Conservation (phyloP, 1,140 invertebrate species). For the Aphis gossypii region DNA sequence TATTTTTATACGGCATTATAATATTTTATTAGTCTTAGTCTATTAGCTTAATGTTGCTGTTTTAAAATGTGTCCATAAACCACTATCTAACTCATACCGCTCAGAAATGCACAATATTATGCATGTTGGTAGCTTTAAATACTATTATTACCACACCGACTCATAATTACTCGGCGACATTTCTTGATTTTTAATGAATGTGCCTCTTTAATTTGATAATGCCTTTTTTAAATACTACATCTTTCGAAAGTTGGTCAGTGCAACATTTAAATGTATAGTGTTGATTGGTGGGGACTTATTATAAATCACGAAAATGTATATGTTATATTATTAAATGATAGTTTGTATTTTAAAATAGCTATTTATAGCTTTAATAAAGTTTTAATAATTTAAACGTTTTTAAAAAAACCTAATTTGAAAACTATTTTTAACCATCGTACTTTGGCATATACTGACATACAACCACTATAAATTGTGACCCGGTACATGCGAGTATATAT, state of each 20-base stretch:
- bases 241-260: not conserved
- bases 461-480: not conserved
- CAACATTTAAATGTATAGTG: not conserved
- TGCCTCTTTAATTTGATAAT: not conserved
- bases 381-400: too few species aligned
- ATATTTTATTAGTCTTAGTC: not conserved
- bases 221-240: not conserved
- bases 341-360: too few species aligned
- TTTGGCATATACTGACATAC: not conserved
- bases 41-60: not conserved
- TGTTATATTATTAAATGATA: too few species aligned
- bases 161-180: not conserved
- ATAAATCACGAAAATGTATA: too few species aligned
- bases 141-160: not conserved
- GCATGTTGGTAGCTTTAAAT: not conserved
- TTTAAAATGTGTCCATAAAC: not conserved
- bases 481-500: not conserved
- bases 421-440: not conserved
- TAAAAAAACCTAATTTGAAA: too few species aligned
- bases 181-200: not conserved
- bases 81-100: not conserved
- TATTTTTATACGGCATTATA: not conserved
- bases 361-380: too few species aligned
- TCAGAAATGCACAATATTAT: not conserved
- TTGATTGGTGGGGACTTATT: not conserved